Evolutionary conservation across 1,140 invertebrate genomes (phyloP), one percentile per base, ranked within the genome.

Genomic region (Schlechtendalia chinensis): DNA sequence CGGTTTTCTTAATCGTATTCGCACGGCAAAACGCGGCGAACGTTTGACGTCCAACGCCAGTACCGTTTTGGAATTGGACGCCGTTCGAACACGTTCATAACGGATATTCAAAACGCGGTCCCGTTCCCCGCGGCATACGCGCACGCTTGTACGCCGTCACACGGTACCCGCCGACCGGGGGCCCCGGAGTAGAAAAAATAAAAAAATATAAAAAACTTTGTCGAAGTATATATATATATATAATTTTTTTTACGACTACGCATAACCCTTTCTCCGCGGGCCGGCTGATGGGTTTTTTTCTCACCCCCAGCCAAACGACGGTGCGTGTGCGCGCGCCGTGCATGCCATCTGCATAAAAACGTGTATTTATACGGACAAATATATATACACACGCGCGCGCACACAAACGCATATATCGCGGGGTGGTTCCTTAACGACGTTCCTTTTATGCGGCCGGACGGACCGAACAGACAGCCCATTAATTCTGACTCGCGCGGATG

Each of bases 281-380:
- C 72, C 72, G 54, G 72, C 72, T 75, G 72, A 56, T 75, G 54
- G 47, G 16, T 75, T 75, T 75, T 72, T 63, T 75, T 75, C 58
- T 53, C 58, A 53, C 58, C 72, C 72, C 72, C 72, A 29, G 29
- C 27, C 17, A 47, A 45, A 47, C 65, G 53, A 75, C 58, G 72
- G 22, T 61, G 27, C 29, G 16, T 61, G 59, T 32, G 63, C 22
- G 32, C 39, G 32, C 45, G n/a, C 5, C 12, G 72, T 75, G 72
- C 53, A 75, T 75, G 72, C 72, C 72, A 75, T 75, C 72, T 75
- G 72, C 72, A 75, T 75, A 75, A 75, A 75, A 75, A 45, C 47
- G 54, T 56, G 53, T 75, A 75, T 75, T 72, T 54, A 72, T 72
- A 72, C 22, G 50, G 53, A 54, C 54, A n/a, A n/a, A n/a, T 72